Evolutionary conservation across 2,888 invertebrate species (phyloP), one percentile per base, ranked within the genome.

Genomic region (Brachylomia viminalis): DNA sequence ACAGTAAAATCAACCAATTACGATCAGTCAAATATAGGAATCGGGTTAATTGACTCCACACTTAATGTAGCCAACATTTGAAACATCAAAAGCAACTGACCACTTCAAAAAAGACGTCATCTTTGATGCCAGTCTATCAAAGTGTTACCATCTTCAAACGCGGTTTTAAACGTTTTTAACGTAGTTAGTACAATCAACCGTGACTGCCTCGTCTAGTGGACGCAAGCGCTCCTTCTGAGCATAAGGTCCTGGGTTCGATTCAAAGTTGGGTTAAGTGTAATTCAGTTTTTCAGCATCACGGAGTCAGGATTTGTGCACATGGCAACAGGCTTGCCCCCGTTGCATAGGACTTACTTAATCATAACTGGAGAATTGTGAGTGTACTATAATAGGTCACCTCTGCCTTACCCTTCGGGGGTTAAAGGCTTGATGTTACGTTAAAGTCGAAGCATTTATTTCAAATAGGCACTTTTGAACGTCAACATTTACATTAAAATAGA

Each of bases 41-140:
- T 42, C 38, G 7, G 2, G 17, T n/a, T 30, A 38, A 38, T 17
- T n/a, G 45, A 54, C 54, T 10, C 17, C 23, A 27, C 13, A 76
- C 17, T 65, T 27, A 47, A 58, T 42, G 42, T 49, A 58, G 23
- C 67, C n/a, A 23, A 49, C 58, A 42, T 66, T 20, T 33, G 15
- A 59, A 72, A 76, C 80, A 67, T 82, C 82, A 82, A 70, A 82
- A 20, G 45, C 62, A 10, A 42, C 17, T 62, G 49, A 82, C 80
- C 80, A 82, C 80, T 82, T 81, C 47, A 69, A 69, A 69, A 80
- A 58, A 47, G 8, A n/a, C 33, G 62, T 56, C 58, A 45, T 52
- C 20, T 66, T 74, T 70, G 20, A 74, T 56, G 56, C 54, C 70
- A 68, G 33, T 52, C 33, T 54, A 58, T 80, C 52, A 80, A 67